Base-by-base conservation (phyloP, 2,797 vertebrate genomes). In the Tamandua tetradactyla region DNA sequence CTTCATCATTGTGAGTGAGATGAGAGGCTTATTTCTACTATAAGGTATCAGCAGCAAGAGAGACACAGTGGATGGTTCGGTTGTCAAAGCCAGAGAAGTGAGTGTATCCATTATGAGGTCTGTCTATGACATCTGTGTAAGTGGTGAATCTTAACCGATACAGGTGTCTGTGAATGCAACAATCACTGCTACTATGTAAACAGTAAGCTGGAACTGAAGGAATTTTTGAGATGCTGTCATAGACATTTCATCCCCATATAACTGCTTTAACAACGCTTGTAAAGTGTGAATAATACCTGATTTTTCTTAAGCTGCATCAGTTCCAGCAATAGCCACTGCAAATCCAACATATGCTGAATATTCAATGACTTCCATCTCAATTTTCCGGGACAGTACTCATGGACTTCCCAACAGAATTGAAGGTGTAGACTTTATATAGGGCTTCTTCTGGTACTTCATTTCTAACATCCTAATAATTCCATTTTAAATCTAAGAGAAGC, bases 1-100 rank as follows among this genome's bases (percentile, higher is more conserved):
- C 98, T 99, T 99, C 99, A 99, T 99, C 99, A 99, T 99, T 10
- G 99, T 99, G 97, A 99, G 99, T 72, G 99, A 99, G 97, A 99
- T 99, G 96, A 98, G n/a, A 93, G 99, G 99, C 98, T 99, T 99
- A 98, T 99, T 99, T 98, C 99, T 99, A 95, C 99, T 99, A 40
- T 99, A 99, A 69, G 99, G 99, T 98, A 99, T 99, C 97, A 99
- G 98, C 84, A 99, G 98, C 97, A 99, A 98, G 95, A 99, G 99
- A 57, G 99, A 98, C 97, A 99, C 99, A 6, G 99, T 99, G 79
- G 99, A 99, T 69, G 99, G 99, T 97, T 99, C 99, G 5, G 99
- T 99, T 97, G 99, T 99, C 98, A 99, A 98, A 91, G 99, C 99
- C 96, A 99, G 98, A 17, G 99, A 99, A 85, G 99, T 99, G 90